Percentiles rank a stretch among this genome's conserved stretches.
Evolutionary conservation across 2,888 invertebrate species (phyloP).

Genomic region (Diaperis boleti): DNA sequence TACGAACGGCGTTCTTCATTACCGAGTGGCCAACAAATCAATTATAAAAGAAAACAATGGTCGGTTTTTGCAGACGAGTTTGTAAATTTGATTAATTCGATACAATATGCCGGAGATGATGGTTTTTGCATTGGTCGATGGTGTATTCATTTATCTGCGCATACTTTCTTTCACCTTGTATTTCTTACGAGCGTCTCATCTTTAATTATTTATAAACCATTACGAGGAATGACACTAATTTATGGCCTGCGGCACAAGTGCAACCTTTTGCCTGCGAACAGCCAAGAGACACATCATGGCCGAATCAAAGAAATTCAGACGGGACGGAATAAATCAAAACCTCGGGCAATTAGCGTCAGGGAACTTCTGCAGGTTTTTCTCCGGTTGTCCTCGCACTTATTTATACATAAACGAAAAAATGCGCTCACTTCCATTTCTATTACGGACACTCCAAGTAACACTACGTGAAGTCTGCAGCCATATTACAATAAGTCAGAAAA

Average conservation of each 20-base stretch:
- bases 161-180: slow-evolving; percentile 52
- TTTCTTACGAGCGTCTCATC: slow-evolving; percentile 41
- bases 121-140: slow-evolving; percentile 43
- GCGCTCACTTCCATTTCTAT: too few relatives aligned
- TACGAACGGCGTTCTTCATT: slow-evolving; percentile 43
- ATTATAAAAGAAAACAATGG: slow-evolving; percentile 49
- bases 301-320: slow-evolving; percentile 20
- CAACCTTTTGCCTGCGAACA: slow-evolving; percentile 13
- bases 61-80: slow-evolving; percentile 46
- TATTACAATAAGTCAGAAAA: too few relatives aligned
- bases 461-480: too few relatives aligned
- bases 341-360: neutral
- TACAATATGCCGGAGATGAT: slow-evolving; percentile 45
- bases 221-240: slow-evolving; percentile 36
- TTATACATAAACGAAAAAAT: neutral
- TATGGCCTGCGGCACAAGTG: slow-evolving; percentile 32
- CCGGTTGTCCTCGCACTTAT: neutral
- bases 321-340: slow-evolving; percentile 21
- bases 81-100: slow-evolving; percentile 50
- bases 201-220: slow-evolving; percentile 55
- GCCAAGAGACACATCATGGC: slow-evolving; percentile 24
- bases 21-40: slow-evolving; percentile 49
- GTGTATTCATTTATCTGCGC: slow-evolving; percentile 48
- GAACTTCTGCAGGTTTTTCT: neutral
- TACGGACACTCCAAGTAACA: too few relatives aligned